A percentile compares a stretch with the other conserved stretches of the same genome.
Evolutionary conservation across 2,113 vertebrate genomes (phyloP).

Genomic region (Choloepus hoffmanni): DNA sequence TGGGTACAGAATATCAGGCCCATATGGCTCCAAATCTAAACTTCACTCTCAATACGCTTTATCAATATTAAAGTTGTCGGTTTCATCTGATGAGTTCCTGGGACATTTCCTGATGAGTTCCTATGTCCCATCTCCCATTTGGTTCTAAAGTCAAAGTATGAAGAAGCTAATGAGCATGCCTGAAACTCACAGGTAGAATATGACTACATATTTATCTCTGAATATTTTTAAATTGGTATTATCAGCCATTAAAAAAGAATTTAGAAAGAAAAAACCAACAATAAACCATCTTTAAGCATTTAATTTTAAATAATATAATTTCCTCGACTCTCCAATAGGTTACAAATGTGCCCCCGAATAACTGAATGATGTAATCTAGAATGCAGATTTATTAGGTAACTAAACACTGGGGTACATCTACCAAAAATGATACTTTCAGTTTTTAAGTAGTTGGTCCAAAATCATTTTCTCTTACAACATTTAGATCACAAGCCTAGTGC

Average conservation of each 20-base stretch:
- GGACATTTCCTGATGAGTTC: neutral
- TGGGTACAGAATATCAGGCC: neutral
- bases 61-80: neutral
- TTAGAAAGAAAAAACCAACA: neutral
- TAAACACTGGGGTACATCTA: neutral
- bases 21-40: neutral
- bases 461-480: slow-evolving; percentile 19
- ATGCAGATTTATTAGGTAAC: neutral
- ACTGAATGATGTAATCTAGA: neutral
- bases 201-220: neutral
- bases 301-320: slow-evolving; percentile 28
- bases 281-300: neutral
- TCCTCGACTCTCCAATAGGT: neutral
- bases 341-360: neutral
- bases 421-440: neutral
- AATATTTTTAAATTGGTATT: slow-evolving; percentile 3
- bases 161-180: neutral
- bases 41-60: slow-evolving; percentile 1
- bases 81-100: neutral
- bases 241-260: neutral
- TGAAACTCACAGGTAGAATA: neutral
- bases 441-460: slow-evolving; percentile 11
- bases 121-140: neutral
- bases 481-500: neutral
- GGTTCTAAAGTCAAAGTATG: slow-evolving; percentile 44